Evolutionary conservation across 2,113 vertebrate genomes (phyloP), one percentile per base, ranked within the genome.

Genomic region (Toxotes jaculatrix): DNA sequence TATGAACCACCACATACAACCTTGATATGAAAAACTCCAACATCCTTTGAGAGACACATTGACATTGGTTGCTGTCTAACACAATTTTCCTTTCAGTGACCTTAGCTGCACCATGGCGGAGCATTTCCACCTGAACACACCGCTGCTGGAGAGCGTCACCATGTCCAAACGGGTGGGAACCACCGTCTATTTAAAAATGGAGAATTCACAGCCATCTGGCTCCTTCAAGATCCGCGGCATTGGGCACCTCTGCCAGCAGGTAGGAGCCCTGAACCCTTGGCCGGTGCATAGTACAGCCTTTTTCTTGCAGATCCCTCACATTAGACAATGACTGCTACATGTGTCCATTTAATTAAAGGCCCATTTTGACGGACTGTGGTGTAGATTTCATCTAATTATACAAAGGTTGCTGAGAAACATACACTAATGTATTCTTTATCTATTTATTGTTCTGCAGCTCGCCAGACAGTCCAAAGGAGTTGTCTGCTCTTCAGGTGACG

Each of bases 151-250:
- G 90, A 98, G 97, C 77, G 61, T 92, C 27, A 34, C 87, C 0
- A 94, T 99, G 89, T 97, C 97, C 32, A 95, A 84, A 77, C 91
- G 77, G 0, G 90, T 88, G 0, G 96, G 96, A 4, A 93, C 90
- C 32, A 74, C 89, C 0, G 96, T 99, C 74, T 96, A 96, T 79
- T 84, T 99, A 91, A 99, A 99, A 89, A 94, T 96, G 91, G 98
- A 99, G 82, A 99, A 96, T 0, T 79, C 96, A 0, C 98, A 99
- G 89, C 97, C 97, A 0, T 88, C 95, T 0, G 97, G 97, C 10
- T 99, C 98, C 83, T 99, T 98, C 93, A 99, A 99, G 92, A 98
- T 99, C 91, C 95, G 98, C 0, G 98, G 98, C 56, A 96, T 99
- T 0, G 97, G 98, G 56, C 94, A 96, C 69, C 93, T 95, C 70